phyloP scores from a whole-genome alignment of 2,888 invertebrate species.

The Ophion slaviceki region DNA sequence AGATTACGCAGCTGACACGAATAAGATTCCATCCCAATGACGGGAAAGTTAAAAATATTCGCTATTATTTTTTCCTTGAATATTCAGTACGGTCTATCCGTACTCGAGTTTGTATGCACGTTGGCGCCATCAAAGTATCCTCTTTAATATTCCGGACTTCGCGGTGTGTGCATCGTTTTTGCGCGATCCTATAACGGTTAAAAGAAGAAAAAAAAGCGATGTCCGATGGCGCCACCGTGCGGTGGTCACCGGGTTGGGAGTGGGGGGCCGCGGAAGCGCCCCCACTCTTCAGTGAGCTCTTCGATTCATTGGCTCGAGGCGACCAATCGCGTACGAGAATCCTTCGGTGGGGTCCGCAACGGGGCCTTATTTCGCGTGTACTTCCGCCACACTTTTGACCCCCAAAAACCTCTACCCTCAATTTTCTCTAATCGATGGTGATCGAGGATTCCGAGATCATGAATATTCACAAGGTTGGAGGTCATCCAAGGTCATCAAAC shows the following conservation, averaged over 20 bases:
- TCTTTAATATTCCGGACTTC: background rate
- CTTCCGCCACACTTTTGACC: too few species aligned
- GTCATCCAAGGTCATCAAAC: background rate
- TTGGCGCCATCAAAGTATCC: background rate
- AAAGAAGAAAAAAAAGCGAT: background rate
- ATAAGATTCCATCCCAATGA: slow-evolving; percentile 22
- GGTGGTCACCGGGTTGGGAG: background rate
- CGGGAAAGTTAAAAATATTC: slow-evolving; percentile 48
- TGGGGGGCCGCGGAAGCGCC: background rate
- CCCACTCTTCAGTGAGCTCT: background rate
- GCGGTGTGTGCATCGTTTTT: background rate
- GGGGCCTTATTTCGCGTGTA: too few species aligned
- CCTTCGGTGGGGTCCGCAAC: too few species aligned
- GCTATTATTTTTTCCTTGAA: slow-evolving; percentile 25
- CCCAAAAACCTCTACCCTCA: background rate
- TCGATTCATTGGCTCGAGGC: background rate
- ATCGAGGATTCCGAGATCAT: background rate
- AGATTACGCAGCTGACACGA: background rate
- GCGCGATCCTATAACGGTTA: background rate
- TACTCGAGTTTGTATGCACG: background rate
- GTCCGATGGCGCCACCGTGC: slow-evolving; percentile 1
- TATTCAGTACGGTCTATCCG: slow-evolving; percentile 22
- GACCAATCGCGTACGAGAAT: background rate
- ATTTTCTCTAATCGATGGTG: background rate
- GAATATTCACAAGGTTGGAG: background rate